Percentiles rank a stretch among this genome's conserved stretches.
These are phyloP conservation scores for Athrips mouffetella DNA, from an alignment of 2,888 invertebrate genomes.

Conservation along the genomic window DNA sequence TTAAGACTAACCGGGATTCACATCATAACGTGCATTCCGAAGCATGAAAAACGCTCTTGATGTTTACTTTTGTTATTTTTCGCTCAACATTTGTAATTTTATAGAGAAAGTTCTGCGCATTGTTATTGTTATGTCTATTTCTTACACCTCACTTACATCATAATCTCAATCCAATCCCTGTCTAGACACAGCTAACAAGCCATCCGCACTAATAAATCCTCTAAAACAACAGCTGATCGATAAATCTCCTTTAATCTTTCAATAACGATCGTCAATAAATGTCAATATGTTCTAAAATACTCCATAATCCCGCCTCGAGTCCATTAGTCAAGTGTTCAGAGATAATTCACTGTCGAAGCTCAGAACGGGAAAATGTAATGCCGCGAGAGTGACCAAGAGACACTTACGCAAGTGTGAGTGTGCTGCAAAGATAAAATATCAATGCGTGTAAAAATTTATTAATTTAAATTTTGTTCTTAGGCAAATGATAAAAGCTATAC, in stretches of 20 bases:
- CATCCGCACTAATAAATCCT: neutral
- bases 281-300: slow-evolving; percentile 52
- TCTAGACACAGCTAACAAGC: neutral
- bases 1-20: too few relatives aligned
- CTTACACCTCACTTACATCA: too few relatives aligned
- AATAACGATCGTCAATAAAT: slow-evolving; percentile 40
- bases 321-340: slow-evolving; percentile 62
- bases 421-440: too few relatives aligned
- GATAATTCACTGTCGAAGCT: slow-evolving; percentile 67
- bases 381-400: slow-evolving; percentile 13
- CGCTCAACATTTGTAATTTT: too few relatives aligned
- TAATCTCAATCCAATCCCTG: neutral
- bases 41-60: too few relatives aligned
- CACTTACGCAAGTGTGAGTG: neutral
- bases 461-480: too few relatives aligned
- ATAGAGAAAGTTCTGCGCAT: too few relatives aligned
- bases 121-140: too few relatives aligned
- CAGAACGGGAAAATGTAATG: neutral
- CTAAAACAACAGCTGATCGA: neutral
- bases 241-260: slow-evolving; percentile 15
- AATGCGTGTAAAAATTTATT: too few relatives aligned
- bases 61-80: too few relatives aligned
- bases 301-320: slow-evolving; percentile 37
- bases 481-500: too few relatives aligned
- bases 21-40: too few relatives aligned